phyloP scores from a whole-genome alignment of 2,888 invertebrate genomes.

The Pterostichus madidus region DNA sequence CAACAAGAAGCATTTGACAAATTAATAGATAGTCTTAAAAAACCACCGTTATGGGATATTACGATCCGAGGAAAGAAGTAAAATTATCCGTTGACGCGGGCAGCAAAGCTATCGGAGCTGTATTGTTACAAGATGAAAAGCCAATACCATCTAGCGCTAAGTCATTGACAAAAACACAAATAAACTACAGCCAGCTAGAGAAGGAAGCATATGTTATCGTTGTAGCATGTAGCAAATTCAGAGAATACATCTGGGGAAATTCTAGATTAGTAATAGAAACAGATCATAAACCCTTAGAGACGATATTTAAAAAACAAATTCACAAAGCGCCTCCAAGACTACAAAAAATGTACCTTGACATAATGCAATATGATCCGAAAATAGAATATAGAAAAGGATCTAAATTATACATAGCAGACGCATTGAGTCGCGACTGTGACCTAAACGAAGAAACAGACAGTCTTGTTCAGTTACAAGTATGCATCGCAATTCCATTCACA shows the following conservation, averaged over 20 bases:
- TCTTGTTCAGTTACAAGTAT: too few species aligned
- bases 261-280: too few species aligned
- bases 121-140: too few species aligned
- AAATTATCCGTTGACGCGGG: constrained; percentile 14
- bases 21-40: constrained; percentile 12
- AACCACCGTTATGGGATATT: constrained; percentile 19
- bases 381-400: constrained; percentile 70
- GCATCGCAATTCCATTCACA: too few species aligned
- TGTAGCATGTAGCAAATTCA: constrained; percentile 70
- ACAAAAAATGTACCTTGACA: constrained; percentile 70
- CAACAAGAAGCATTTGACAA: constrained; percentile 23
- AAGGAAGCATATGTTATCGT: constrained; percentile 71
- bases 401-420: constrained; percentile 70
- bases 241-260: constrained; percentile 68
- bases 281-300: constrained; percentile 70
- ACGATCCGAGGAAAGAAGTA: constrained; percentile 17
- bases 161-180: neutral
- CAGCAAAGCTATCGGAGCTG: constrained; percentile 11
- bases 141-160: too few species aligned
- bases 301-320: constrained; percentile 68
- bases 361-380: constrained; percentile 69
- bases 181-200: constrained; percentile 71
- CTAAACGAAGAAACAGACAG: too few species aligned
- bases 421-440: too few species aligned
- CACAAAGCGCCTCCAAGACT: constrained; percentile 68